These are phyloP conservation scores for Coelopa frigida DNA, from an alignment of 1,140 invertebrate species.

Conservation along the genomic window DNA sequence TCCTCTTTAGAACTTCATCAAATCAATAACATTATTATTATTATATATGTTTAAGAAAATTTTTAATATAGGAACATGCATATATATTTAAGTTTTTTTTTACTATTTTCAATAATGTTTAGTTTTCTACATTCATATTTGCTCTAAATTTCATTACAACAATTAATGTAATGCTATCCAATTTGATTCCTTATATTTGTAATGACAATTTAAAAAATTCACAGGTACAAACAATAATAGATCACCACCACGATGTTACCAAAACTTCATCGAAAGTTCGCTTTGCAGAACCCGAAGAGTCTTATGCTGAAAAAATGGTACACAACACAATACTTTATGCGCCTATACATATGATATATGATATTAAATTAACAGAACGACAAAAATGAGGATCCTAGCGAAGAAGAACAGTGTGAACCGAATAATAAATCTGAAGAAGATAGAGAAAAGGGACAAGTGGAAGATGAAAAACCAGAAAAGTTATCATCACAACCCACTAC, in stretches of 20 bases:
- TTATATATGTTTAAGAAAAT: too few species aligned
- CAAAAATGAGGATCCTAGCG: too few species aligned
- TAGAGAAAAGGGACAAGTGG: slow-evolving; percentile 5
- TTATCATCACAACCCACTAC: not conserved
- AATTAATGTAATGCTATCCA: not conserved
- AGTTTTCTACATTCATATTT: slow-evolving; percentile 4
- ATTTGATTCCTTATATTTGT: slow-evolving; percentile 23
- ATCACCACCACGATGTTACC: slow-evolving; percentile 74
- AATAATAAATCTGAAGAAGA: not conserved
- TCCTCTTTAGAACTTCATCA: too few species aligned
- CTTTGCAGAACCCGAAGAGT: slow-evolving; percentile 66
- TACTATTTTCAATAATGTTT: not conserved
- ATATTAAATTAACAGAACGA: too few species aligned
- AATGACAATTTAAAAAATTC: too few species aligned
- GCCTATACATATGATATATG: too few species aligned
- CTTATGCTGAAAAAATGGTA: slow-evolving; percentile 23
- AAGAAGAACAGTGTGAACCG: slow-evolving; percentile 13
- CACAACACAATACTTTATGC: too few species aligned
- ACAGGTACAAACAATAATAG: slow-evolving; percentile 85
- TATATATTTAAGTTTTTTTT: not conserved
- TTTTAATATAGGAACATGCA: not conserved
- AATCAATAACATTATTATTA: too few species aligned
- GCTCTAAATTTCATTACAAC: not conserved
- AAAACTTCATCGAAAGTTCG: slow-evolving; percentile 77
- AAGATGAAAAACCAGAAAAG: slow-evolving; percentile 9